These are phyloP conservation scores for Sinotaia quadrata DNA, from an alignment of 2,888 invertebrate species.

Conservation along the genomic window DNA sequence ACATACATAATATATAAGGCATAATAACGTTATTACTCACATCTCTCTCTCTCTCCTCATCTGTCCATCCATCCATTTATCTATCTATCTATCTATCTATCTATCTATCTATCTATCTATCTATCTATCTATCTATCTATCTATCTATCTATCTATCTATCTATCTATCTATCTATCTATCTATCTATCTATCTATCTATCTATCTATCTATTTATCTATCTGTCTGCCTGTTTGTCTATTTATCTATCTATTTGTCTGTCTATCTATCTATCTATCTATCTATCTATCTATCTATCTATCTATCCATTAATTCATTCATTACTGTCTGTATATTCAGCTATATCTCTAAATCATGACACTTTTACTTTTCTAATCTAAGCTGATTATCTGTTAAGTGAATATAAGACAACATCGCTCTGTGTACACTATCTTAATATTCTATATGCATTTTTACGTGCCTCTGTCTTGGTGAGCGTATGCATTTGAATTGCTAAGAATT, in stretches of 20 bases:
- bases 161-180: neutral
- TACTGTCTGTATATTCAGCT: neutral
- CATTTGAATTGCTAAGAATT: no score
- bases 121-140: neutral
- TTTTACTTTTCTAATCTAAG: neutral
- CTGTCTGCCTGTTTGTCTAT: neutral
- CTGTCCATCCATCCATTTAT: no score
- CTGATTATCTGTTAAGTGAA: neutral
- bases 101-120: neutral
- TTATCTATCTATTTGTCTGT: neutral
- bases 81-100: no score
- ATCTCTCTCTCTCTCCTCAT: no score
- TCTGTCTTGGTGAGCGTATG: no score
- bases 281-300: neutral
- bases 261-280: neutral
- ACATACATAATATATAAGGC: no score
- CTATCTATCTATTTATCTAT: neutral
- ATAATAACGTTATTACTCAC: no score
- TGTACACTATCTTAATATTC: no score
- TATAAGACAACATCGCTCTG: no score
- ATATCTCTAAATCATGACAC: neutral
- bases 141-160: neutral
- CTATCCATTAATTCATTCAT: neutral
- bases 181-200: neutral
- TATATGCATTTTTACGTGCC: no score